Evolutionary conservation across 37 sponge, comb jelly and placozoan species (phyloP).

Genomic region (Bolinopsis microptera): DNA sequence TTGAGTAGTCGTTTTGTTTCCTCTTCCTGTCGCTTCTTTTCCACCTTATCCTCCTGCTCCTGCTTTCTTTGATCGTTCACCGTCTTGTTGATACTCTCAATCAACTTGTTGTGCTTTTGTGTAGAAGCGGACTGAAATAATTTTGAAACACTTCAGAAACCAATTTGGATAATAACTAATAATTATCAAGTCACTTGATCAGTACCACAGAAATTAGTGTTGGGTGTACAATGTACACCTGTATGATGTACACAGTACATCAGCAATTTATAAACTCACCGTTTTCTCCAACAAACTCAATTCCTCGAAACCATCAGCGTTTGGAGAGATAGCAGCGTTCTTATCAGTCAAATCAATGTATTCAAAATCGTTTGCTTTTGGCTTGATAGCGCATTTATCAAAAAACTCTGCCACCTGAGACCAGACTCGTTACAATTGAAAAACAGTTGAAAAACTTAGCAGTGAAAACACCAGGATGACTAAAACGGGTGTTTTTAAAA

Average conservation of each 20-base stretch:
- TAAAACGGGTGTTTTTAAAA: no score
- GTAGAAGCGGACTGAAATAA: conserved; percentile 14
- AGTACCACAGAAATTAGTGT: no score
- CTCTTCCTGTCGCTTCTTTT: neutral
- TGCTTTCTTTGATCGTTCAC: conserved; percentile 18
- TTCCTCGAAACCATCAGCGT: conserved; percentile 51
- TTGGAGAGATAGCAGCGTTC: neutral
- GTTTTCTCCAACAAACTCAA: conserved; percentile 2
- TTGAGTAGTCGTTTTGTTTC: neutral
- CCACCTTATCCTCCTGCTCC: neutral
- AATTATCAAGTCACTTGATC: no score
- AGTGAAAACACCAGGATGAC: no score
- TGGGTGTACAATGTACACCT: no score
- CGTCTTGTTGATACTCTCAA: conserved; percentile 6
- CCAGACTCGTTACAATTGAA: no score
- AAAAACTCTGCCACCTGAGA: conserved; percentile 31
- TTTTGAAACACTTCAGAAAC: no score
- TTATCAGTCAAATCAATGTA: conserved; percentile 54
- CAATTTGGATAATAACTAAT: no score
- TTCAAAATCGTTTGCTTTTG: conserved; percentile 46
- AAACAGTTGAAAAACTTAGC: neutral
- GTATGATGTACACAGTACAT: no score
- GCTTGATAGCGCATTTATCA: neutral
- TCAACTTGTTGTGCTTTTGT: conserved; percentile 25
- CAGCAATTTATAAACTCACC: neutral